These are phyloP conservation scores for Drosophila prosaltans DNA, from an alignment of 1,140 invertebrate species.

Conservation along the genomic window DNA sequence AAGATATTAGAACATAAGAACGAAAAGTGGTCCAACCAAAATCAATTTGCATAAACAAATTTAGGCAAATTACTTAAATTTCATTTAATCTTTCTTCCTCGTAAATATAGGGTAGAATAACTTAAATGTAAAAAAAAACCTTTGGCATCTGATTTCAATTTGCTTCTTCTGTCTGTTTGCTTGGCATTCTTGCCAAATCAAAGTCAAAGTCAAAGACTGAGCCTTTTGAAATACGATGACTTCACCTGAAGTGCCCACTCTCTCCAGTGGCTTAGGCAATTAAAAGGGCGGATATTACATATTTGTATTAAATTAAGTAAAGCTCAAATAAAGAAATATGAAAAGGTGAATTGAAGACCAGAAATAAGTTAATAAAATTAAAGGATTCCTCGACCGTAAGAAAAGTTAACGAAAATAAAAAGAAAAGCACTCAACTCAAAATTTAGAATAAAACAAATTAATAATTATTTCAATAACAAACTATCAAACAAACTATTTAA, in stretches of 20 bases:
- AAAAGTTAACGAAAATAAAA: not conserved
- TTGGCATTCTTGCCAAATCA: not conserved
- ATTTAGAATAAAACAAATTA: constrained; percentile 11
- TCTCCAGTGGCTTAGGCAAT: not conserved
- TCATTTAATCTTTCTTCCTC: too few species aligned
- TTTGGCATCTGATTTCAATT: not conserved
- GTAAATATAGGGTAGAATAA: not conserved
- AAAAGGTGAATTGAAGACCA: too few species aligned
- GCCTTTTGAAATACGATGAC: not conserved
- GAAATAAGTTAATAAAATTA: too few species aligned
- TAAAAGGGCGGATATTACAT: not conserved
- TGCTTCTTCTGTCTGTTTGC: not conserved
- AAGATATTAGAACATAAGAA: too few species aligned
- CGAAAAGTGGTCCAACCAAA: too few species aligned
- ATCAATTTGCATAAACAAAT: too few species aligned
- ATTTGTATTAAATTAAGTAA: constrained; percentile 4
- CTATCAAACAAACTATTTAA: not conserved
- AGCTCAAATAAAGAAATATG: not conserved
- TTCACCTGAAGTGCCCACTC: not conserved
- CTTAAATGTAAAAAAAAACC: not conserved
- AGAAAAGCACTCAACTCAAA: constrained; percentile 11
- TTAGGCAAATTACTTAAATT: too few species aligned
- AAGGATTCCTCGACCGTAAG: too few species aligned
- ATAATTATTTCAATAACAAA: not conserved
- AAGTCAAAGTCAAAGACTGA: not conserved